Percentiles rank a stretch among this genome's conserved stretches.
These are phyloP conservation scores for Euura lappo DNA, from an alignment of 1,140 invertebrate genomes.

Conservation along the genomic window DNA sequence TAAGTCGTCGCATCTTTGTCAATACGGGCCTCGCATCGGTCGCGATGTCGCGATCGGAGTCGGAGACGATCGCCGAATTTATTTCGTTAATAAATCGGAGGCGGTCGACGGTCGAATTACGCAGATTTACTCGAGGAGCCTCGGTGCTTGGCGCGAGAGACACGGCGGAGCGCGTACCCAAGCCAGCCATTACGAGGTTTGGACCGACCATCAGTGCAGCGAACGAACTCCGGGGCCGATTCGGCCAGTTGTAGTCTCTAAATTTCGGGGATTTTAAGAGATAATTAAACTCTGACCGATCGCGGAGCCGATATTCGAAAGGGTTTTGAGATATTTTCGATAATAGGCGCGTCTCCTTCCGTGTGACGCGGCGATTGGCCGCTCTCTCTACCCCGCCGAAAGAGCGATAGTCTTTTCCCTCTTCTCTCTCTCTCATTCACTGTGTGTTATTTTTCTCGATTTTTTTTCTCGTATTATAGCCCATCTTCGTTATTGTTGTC, in stretches of 20 bases:
- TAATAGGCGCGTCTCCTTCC: background rate
- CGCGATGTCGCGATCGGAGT: background rate
- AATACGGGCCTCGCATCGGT: slow-evolving; percentile 33
- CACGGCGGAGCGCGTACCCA: background rate
- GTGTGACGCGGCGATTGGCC: background rate
- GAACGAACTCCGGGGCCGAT: too few relatives aligned
- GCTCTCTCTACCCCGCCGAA: too few relatives aligned
- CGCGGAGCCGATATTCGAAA: background rate
- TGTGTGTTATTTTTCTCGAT: background rate
- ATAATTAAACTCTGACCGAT: background rate
- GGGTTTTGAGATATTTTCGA: background rate
- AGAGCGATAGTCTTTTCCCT: too few relatives aligned
- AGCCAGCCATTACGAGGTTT: background rate
- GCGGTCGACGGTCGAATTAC: slow-evolving; percentile 54
- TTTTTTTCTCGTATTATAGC: background rate
- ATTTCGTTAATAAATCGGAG: slow-evolving; percentile 43
- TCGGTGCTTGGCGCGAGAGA: slow-evolving; percentile 19
- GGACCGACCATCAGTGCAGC: too few relatives aligned
- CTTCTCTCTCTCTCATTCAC: background rate
- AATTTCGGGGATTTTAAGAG: background rate
- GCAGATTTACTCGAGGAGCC: slow-evolving; percentile 59
- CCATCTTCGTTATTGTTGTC: background rate
- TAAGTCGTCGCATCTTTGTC: slow-evolving; percentile 61
- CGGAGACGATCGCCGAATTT: slow-evolving; percentile 24
- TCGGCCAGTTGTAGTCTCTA: too few relatives aligned